These are phyloP conservation scores for Conus betulinus DNA, from an alignment of 1,140 invertebrate genomes.

Conservation along the genomic window DNA sequence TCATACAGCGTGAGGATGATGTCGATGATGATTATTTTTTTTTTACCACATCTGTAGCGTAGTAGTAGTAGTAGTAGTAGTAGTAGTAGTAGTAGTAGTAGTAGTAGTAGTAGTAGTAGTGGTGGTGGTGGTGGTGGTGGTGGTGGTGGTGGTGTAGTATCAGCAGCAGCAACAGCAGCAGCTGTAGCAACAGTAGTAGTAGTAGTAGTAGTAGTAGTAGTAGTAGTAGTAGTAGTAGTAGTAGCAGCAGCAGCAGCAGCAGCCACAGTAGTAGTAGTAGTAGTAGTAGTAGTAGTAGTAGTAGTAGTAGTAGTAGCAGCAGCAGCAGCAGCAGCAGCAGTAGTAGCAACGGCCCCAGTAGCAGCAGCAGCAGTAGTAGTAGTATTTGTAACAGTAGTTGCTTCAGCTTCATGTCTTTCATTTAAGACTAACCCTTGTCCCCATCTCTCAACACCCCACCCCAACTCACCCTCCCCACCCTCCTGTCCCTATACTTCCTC, in stretches of 20 bases:
- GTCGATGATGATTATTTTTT: too few species aligned
- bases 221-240: conserved; percentile 6
- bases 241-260: background rate
- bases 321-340: background rate
- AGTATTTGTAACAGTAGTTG: too few species aligned
- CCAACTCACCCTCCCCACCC: too few species aligned
- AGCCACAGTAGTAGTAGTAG: background rate
- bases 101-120: conserved; percentile 2
- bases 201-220: conserved; percentile 16
- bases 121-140: background rate
- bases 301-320: background rate
- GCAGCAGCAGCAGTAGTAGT: background rate
- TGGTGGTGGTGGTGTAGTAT: background rate
- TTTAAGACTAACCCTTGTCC: too few species aligned
- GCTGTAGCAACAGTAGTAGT: background rate
- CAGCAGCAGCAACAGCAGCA: background rate
- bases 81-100: background rate
- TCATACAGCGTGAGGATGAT: too few species aligned
- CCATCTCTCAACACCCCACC: too few species aligned
- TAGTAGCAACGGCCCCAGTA: background rate
- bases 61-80: conserved; percentile 10
- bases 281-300: conserved; percentile 16
- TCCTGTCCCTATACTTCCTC: too few species aligned
- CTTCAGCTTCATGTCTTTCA: too few species aligned
- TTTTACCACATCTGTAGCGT: too few species aligned